Conservation (phyloP, 2,797 vertebrate genomes). For the Sternarchorhynchus goeldii region DNA sequence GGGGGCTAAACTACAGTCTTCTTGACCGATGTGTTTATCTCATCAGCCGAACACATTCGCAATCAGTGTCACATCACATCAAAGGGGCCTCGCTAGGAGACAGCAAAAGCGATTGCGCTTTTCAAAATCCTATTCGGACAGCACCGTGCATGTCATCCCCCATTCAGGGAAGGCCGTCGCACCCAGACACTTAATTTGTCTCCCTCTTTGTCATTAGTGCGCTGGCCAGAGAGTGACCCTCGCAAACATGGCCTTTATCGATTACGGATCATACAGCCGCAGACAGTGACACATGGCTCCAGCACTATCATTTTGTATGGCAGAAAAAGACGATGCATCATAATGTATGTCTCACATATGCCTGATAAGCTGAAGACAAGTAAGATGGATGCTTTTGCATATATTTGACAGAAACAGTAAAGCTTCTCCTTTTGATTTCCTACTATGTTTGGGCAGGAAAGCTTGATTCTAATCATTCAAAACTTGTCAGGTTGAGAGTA, state of each 20-base stretch:
- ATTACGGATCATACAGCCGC: conserved; percentile 62
- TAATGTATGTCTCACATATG: conserved; percentile 59
- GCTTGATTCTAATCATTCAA: conserved; percentile 24
- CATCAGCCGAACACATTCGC: conserved; percentile 50
- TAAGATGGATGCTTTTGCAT: conserved; percentile 55
- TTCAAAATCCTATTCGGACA: conserved; percentile 46
- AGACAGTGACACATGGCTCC: conserved; percentile 61
- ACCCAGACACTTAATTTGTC: conserved; percentile 74
- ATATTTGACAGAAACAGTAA: conserved; percentile 14
- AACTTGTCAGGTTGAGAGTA: neutral
- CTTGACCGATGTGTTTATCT: conserved; percentile 58
- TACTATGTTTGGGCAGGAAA: conserved; percentile 6
- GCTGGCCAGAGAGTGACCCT: conserved; percentile 59
- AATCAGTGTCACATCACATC: conserved; percentile 65
- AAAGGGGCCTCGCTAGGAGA: conserved; percentile 34
- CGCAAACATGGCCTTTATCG: conserved; percentile 63
- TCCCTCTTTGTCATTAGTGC: conserved; percentile 71
- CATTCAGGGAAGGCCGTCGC: conserved; percentile 57
- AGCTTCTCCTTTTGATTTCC: conserved; percentile 10
- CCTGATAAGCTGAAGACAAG: conserved; percentile 51
- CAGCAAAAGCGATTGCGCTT: conserved; percentile 43
- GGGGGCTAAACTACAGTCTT: conserved; percentile 11
- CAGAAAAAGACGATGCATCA: conserved; percentile 47
- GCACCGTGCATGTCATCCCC: conserved; percentile 60
- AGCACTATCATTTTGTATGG: conserved; percentile 59